Evolutionary conservation across 2,888 invertebrate species (phyloP), one percentile per base, ranked within the genome.

Genomic region (Anagyrus pseudococci): DNA sequence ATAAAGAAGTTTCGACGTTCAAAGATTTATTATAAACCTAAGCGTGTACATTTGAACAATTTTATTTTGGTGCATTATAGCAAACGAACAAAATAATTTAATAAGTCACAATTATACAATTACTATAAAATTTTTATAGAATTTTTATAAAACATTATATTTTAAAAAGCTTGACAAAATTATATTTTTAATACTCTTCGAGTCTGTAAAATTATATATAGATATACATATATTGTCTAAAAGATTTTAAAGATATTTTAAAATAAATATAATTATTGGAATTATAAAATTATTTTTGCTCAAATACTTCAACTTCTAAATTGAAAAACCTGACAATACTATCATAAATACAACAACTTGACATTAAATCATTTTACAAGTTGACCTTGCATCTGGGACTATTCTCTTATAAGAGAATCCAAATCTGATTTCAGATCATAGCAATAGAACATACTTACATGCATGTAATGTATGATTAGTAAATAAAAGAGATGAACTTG

Each of bases 371-470:
- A n/a, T 10, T 48, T 43, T 17, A 54, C 53, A 52, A 20, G 23
- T 58, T 58, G n/a, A 54, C 19, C 29, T 54, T 52, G 37, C 43
- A 54, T 37, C 25, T 63, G 40, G 40, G 44, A 50, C 29, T 17
- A 19, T 26, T 58, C 29, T 23, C 20, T 62, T 58, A 22, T 41
- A 33, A 19, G 29, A 22, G 48, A 54, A 62, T 48, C 53, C 53
- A 58, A 23, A 48, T n/a, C 48, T 17, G 62, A 53, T 53, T 62
- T 44, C 23, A 29, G 53, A 62, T 49, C 19, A 13, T 63, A 58
- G 58, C 58, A 63, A 63, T 63, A 63, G 48, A 58, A 33, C 23
- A 23, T 50, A 50, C 7, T 29, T 49, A 49, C 19, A 49, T 49
- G 25, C 40, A 50, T 20, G 33, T 33, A 20, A 37, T 52, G 37